Percentiles rank a stretch among this genome's conserved stretches.
phyloP scores from a whole-genome alignment of 2,797 vertebrate species.

The Aselliscus stoliczkanus region DNA sequence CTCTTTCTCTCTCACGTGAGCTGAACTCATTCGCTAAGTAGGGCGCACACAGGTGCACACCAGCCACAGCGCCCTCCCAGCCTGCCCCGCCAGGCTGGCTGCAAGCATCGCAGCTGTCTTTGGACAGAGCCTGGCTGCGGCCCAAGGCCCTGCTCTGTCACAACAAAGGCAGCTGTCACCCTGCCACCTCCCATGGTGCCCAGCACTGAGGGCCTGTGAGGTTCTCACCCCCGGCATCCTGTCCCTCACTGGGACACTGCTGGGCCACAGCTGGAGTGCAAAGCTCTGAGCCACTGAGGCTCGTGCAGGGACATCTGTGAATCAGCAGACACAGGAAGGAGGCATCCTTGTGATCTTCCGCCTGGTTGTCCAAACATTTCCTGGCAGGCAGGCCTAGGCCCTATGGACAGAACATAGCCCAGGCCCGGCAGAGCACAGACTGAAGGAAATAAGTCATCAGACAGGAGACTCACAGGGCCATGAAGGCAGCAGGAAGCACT shows the following conservation, averaged over 20 bases:
- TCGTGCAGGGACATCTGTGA: not conserved
- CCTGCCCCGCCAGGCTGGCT: not conserved
- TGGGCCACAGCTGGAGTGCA: slow-evolving; percentile 37
- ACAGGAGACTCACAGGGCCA: not conserved
- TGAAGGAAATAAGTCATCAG: not conserved
- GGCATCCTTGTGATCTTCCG: not conserved
- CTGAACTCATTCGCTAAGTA: not conserved
- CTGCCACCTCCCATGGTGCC: not conserved
- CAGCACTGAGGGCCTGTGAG: not conserved
- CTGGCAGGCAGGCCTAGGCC: not conserved
- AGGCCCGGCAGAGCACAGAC: not conserved
- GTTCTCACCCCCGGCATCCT: not conserved
- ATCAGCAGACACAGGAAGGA: slow-evolving; percentile 46
- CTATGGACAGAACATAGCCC: not conserved
- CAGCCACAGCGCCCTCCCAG: not conserved
- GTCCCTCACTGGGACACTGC: not conserved
- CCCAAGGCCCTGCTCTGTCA: slow-evolving; percentile 36
- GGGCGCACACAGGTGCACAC: not conserved
- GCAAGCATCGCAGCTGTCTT: not conserved
- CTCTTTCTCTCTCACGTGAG: not conserved
- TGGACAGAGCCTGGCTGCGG: slow-evolving; percentile 23
- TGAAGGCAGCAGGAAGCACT: not conserved
- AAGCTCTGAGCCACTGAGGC: not conserved
- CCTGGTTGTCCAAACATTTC: slow-evolving; percentile 28
- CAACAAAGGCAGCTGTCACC: slow-evolving; percentile 33